Base-by-base conservation (phyloP, 1,140 invertebrate species). In the Sarcophaga peregrina region DNA sequence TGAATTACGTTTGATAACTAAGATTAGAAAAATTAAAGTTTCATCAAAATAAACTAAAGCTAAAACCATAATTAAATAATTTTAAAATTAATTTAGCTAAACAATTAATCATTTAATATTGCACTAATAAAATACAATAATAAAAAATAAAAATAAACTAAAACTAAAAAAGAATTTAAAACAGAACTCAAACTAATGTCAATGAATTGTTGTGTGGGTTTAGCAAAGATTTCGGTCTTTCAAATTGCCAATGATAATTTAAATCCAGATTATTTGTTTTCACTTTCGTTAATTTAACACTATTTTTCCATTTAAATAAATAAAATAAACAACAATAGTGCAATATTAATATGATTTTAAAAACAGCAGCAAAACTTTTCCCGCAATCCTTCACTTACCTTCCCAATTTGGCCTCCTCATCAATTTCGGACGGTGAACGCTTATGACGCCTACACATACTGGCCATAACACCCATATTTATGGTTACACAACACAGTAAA, bases 401-500 rank as follows among this genome's bases (percentile, higher is more conserved):
- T 92, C 95, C 95, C 54, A 96, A 91, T 90, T 96, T 96, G 0
- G 94, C 92, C 90, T 96, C 95, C 46, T 96, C 95, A 82, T 96
- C 95, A 84, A 90, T 87, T 48, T 90, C 90, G 15, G 90, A 90
- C 48, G 90, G 90, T 46, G 90, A 90, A 68, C 90, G 86, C 84
- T 92, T 93, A 17, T 88, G 87, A 85, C 92, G 91, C 75, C 95
- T 93, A 86, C 94, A 96, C 83, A 95, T 91, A 74, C 94, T 93
- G 62, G 94, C 95, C 85, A 96, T 93, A 46, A 96, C 93, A 68
- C 95, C 95, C 92, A 91, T 91, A 93, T 92, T 87, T 5, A 90
- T 86, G 47, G 87, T 90, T 73, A 90, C 81, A 84, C 93, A 93
- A 90, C 95, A 96, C 1, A 95, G 92, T 1, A 96, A 91, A 88